A percentile compares a stretch with the other conserved stretches of the same genome.
These are phyloP conservation scores for Lepeophtheirus salmonis DNA, from an alignment of 1,140 invertebrate species.

Conservation along the genomic window DNA sequence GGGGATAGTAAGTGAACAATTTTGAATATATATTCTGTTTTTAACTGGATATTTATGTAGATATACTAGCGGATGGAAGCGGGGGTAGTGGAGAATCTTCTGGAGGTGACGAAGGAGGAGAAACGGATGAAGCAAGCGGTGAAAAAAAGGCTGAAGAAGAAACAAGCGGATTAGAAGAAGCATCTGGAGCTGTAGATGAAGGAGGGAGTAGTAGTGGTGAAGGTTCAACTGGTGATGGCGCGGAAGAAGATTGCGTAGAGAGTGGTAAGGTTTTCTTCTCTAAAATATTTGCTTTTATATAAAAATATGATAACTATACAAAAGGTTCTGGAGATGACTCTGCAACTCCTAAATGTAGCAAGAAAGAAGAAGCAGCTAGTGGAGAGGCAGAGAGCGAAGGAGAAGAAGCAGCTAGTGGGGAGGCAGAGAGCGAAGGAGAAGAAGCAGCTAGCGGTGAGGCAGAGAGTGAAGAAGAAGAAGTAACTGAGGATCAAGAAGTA, in stretches of 20 bases:
- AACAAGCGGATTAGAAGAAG: background rate
- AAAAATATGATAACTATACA: too few species aligned
- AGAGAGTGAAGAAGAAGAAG: constrained; percentile 3
- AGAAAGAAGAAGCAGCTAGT: too few species aligned
- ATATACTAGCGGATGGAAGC: background rate
- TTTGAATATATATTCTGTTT: background rate
- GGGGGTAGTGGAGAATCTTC: background rate
- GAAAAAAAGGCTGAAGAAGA: background rate
- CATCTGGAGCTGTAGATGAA: background rate
- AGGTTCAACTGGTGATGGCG: too few species aligned
- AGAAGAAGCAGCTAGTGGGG: background rate
- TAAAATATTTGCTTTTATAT: too few species aligned
- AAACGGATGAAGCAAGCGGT: background rate
- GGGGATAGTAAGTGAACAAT: background rate
- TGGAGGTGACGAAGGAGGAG: background rate
- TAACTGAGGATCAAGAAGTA: background rate
- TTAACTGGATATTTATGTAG: background rate
- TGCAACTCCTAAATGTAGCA: too few species aligned
- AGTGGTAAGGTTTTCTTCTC: too few species aligned
- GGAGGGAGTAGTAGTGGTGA: background rate
- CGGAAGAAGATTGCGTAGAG: too few species aligned
- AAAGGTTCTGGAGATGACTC: too few species aligned
- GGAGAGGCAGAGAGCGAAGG: too few species aligned
- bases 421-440: too few species aligned
- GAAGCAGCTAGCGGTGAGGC: background rate